Evolutionary conservation across 2,113 vertebrate genomes (phyloP), one percentile per base, ranked within the genome.

Genomic region (Poeciliopsis turrubarensis): DNA sequence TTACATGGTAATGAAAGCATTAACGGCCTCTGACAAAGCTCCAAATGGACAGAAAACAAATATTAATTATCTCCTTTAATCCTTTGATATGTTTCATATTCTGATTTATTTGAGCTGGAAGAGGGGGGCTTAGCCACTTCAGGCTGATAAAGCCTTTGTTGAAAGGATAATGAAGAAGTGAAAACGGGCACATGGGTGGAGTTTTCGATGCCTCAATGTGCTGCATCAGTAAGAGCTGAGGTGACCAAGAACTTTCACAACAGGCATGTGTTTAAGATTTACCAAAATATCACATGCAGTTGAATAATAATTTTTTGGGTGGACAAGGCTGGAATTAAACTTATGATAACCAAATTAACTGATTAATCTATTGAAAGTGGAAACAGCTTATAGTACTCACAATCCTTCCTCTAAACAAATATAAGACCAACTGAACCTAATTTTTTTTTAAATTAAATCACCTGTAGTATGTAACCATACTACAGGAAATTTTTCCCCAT

Each of bases 1-100:
- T 85, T 84, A 86, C 79, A 89, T 84, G 79, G 69, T 82, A 89
- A 87, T 86, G 70, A 74, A 80, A 80, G 73, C 41, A 64, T 86
- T 78, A 60, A 41, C 65, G 39, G 68, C 72, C 70, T 87, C 80
- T 89, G 84, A 88, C 79, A 73, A 39, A 0, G 67, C 64, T 82
- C 73, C 76, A 82, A 77, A 79, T 71, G 79, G 75, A 81, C 70
- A 73, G 41, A 82, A 88, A 85, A 86, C 81, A 88, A 81, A 88
- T 82, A 84, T 86, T 70, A 85, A 77, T 86, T 87, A 79, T 61
- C 54, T 69, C 41, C 34, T 69, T 75, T 82, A 87, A 87, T 86
- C 80, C 77, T 75, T 68, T 64, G 81, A 83, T 68, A 63, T 65
- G 34, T 68, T 77, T 82, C 30, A 65, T 64, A 78, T 78, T 74